Conservation (phyloP, 2,888 invertebrate species). For the Mythimna lalbum region DNA sequence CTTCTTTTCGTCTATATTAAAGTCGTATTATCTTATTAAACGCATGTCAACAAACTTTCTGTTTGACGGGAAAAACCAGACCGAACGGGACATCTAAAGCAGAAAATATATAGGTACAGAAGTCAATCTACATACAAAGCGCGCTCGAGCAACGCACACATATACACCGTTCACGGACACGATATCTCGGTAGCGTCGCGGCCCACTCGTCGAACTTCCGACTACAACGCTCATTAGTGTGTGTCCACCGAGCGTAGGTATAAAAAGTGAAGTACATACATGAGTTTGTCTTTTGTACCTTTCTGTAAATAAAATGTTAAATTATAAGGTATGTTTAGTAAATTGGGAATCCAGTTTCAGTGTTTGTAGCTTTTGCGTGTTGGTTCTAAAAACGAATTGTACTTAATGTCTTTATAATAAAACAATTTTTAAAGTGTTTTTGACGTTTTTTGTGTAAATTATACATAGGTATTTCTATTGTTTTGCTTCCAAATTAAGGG, state of each 20-base stretch:
- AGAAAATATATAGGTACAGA: too few species aligned
- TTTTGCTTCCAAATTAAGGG: not conserved
- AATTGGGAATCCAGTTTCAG: slow-evolving; percentile 10
- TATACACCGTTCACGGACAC: too few species aligned
- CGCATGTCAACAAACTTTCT: slow-evolving; percentile 10
- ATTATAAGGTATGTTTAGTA: not conserved
- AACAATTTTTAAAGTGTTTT: slow-evolving; percentile 16
- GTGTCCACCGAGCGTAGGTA: too few species aligned
- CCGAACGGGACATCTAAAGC: not conserved
- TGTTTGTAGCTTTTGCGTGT: not conserved
- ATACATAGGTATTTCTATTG: slow-evolving; percentile 1
- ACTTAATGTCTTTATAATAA: slow-evolving; percentile 9
- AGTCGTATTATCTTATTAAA: not conserved
- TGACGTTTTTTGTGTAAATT: slow-evolving; percentile 1
- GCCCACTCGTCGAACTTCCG: too few species aligned
- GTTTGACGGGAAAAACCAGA: slow-evolving; percentile 19
- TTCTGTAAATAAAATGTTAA: slow-evolving; percentile 2
- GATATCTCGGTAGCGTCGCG: too few species aligned
- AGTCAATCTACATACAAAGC: too few species aligned
- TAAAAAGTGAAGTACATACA: too few species aligned
- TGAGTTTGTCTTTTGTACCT: too few species aligned
- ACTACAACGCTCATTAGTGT: too few species aligned
- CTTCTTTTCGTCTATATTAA: not conserved
- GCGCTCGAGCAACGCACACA: too few species aligned
- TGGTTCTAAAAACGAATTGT: not conserved